phyloP scores from a whole-genome alignment of 2,113 vertebrate genomes.

The Coregonus clupeaformis region DNA sequence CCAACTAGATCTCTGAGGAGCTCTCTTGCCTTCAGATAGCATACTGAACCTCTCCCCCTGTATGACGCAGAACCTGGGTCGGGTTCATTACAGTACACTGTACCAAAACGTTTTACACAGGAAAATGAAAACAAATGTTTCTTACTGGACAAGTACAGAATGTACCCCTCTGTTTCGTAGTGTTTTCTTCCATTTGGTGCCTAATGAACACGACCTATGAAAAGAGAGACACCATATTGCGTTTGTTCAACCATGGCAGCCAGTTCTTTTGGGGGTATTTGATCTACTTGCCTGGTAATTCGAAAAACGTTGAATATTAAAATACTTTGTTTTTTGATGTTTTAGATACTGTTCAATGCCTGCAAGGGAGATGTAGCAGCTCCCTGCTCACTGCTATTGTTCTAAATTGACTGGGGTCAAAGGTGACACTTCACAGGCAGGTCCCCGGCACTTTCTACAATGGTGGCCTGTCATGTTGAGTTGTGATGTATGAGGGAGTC shows the following conservation, averaged over 20 bases:
- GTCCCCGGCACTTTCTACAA: slow-evolving; percentile 10
- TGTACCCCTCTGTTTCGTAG: no score
- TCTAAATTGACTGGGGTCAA: slow-evolving; percentile 12
- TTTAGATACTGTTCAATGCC: not conserved
- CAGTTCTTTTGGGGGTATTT: slow-evolving; percentile 5
- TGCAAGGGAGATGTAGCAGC: not conserved
- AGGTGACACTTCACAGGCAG: slow-evolving; percentile 35
- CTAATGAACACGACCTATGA: not conserved
- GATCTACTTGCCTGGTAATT: slow-evolving; percentile 33
- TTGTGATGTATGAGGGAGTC: slow-evolving; percentile 54
- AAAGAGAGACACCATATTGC: slow-evolving; percentile 41
- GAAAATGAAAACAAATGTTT: no score
- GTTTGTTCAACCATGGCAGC: slow-evolving; percentile 38
- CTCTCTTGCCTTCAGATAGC: no score
- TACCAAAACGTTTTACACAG: no score
- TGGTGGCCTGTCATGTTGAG: slow-evolving; percentile 27
- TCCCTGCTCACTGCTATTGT: slow-evolving; percentile 4
- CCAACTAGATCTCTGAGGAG: no score
- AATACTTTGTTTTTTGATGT: slow-evolving; percentile 18
- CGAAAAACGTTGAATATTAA: slow-evolving; percentile 25
- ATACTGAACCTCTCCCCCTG: no score
- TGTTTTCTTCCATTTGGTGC: no score
- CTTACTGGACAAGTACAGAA: no score
- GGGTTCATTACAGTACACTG: no score
- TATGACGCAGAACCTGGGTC: no score